Evolutionary conservation across 2,113 vertebrate species (phyloP).

Genomic region (Gadus chalcogrammus): DNA sequence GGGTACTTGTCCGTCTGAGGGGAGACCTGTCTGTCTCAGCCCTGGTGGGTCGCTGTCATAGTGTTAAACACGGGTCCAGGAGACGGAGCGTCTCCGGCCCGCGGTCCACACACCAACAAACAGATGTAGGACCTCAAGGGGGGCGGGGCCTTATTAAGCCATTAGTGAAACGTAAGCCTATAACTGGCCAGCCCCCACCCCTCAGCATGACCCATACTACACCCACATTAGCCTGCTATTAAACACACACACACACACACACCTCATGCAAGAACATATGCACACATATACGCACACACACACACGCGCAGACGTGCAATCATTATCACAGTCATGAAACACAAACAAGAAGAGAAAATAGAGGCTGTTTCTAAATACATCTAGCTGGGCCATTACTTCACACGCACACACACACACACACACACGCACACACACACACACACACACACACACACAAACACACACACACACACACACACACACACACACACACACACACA

Average conservation of each 20-base stretch:
- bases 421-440: conserved; percentile 8
- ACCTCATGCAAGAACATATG: too few species aligned
- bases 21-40: conserved; percentile 38
- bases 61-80: conserved; percentile 22
- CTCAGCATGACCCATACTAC: background rate
- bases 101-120: conserved; percentile 63
- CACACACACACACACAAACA: conserved; percentile 22
- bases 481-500: conserved; percentile 13
- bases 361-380: conserved; percentile 54
- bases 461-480: background rate
- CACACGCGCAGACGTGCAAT: conserved; percentile 27
- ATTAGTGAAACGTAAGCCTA: conserved; percentile 74
- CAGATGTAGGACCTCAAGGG: conserved; percentile 55
- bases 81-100: conserved; percentile 45
- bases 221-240: conserved; percentile 1
- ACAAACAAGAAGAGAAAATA: conserved; percentile 59
- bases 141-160: conserved; percentile 73
- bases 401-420: conserved; percentile 15
- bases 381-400: conserved; percentile 58
- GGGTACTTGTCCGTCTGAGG: too few species aligned
- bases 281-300: background rate
- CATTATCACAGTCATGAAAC: conserved; percentile 11
- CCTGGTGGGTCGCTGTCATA: conserved; percentile 23
- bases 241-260: too few species aligned
- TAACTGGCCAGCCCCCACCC: conserved; percentile 32